Percentiles rank a stretch among this genome's conserved stretches.
Conservation (phyloP, 1,140 invertebrate species). For the Drosophila kohkoa region DNA sequence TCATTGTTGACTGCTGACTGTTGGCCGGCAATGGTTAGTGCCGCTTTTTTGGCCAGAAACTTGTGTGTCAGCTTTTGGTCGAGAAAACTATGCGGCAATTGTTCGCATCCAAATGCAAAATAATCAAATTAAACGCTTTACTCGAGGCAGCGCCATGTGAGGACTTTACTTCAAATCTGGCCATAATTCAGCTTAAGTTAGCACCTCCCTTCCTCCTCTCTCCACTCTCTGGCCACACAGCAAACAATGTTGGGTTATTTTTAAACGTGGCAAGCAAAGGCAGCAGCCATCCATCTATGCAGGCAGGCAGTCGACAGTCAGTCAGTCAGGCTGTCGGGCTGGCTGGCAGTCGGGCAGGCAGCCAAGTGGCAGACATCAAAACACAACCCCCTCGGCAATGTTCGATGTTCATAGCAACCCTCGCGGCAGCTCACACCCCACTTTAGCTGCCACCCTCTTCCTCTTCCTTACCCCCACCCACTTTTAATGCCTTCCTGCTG, state of each 20-base stretch:
- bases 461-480: constrained; percentile 3
- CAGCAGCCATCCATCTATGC: no score
- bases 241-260: constrained; percentile 52
- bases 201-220: background rate
- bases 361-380: constrained; percentile 80
- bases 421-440: constrained; percentile 19
- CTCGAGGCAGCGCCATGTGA: background rate
- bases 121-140: constrained; percentile 76
- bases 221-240: background rate
- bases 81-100: constrained; percentile 69
- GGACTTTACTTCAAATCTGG: constrained; percentile 27
- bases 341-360: constrained; percentile 48
- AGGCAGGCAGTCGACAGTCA: constrained; percentile 32
- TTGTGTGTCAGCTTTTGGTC: constrained; percentile 67
- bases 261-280: constrained; percentile 29
- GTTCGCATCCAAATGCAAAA: constrained; percentile 57
- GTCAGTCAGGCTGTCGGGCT: constrained; percentile 11
- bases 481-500: constrained; percentile 6
- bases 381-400: constrained; percentile 57
- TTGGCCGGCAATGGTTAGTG: constrained; percentile 24
- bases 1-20: constrained; percentile 6
- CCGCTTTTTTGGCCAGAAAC: constrained; percentile 41
- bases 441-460: constrained; percentile 6
- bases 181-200: constrained; percentile 46
- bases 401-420: constrained; percentile 31